These are phyloP conservation scores for Ictidomys tridecemlineatus DNA, from an alignment of 2,113 vertebrate genomes.

Conservation along the genomic window DNA sequence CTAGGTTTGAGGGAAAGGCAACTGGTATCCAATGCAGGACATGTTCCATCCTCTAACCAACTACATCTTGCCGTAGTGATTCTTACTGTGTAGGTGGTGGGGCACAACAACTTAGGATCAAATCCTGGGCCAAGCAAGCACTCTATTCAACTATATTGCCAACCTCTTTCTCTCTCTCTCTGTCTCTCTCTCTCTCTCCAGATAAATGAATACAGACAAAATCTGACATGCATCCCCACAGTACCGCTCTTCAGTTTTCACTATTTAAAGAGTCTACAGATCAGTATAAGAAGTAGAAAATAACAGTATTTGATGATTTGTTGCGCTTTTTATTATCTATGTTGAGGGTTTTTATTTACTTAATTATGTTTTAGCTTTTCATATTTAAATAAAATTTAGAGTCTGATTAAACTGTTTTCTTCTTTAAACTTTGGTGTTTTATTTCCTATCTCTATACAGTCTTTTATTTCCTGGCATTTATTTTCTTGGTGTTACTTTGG, in stretches of 20 bases:
- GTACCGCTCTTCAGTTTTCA: not conserved
- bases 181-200: too few species aligned
- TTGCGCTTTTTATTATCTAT: not conserved
- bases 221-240: not conserved
- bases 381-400: not conserved
- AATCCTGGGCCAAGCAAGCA: not conserved
- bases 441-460: not conserved
- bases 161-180: not conserved
- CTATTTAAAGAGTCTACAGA: not conserved
- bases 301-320: not conserved
- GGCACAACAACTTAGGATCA: not conserved
- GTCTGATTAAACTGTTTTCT: not conserved
- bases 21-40: fast-evolving
- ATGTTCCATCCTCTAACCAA: not conserved
- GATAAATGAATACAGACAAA: not conserved
- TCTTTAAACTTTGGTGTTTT: not conserved
- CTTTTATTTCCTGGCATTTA: not conserved
- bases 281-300: not conserved
- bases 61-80: not conserved
- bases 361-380: not conserved
- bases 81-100: not conserved
- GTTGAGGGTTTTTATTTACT: not conserved
- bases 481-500: not conserved
- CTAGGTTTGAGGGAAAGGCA: not conserved
- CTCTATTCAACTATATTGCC: not conserved